These are phyloP conservation scores for Bufotes viridis DNA, from an alignment of 2,797 vertebrate species.

Conservation along the genomic window DNA sequence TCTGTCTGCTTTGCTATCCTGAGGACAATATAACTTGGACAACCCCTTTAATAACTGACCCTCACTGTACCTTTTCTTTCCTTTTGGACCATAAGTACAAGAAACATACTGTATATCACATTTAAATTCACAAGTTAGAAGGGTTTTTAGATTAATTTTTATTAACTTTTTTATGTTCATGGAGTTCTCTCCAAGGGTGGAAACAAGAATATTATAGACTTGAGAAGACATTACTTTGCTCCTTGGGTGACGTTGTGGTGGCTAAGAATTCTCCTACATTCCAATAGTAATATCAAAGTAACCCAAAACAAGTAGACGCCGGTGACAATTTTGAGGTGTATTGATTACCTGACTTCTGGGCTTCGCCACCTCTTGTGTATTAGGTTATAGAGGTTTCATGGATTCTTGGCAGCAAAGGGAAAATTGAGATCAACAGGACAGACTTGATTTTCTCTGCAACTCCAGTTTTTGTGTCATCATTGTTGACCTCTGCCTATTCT, in stretches of 20 bases:
- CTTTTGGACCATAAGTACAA: no score
- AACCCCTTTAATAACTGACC: no score
- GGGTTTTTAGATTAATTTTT: not conserved
- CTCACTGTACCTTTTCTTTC: no score
- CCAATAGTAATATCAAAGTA: not conserved
- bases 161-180: not conserved
- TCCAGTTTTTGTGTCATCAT: slow-evolving; percentile 10
- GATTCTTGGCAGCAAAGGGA: not conserved
- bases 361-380: not conserved
- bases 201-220: not conserved
- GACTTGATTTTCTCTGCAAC: slow-evolving; percentile 13
- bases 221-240: not conserved
- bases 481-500: slow-evolving; percentile 4
- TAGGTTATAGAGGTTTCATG: not conserved
- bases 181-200: not conserved
- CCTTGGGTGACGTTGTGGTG: not conserved
- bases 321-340: not conserved
- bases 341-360: not conserved
- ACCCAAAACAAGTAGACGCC: not conserved
- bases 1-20: no score
- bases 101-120: no score
- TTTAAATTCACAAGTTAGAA: no score
- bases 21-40: no score
- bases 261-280: not conserved
- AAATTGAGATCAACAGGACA: not conserved